These are phyloP conservation scores for Eclectus roratus DNA, from an alignment of 2,113 vertebrate species.

Conservation along the genomic window DNA sequence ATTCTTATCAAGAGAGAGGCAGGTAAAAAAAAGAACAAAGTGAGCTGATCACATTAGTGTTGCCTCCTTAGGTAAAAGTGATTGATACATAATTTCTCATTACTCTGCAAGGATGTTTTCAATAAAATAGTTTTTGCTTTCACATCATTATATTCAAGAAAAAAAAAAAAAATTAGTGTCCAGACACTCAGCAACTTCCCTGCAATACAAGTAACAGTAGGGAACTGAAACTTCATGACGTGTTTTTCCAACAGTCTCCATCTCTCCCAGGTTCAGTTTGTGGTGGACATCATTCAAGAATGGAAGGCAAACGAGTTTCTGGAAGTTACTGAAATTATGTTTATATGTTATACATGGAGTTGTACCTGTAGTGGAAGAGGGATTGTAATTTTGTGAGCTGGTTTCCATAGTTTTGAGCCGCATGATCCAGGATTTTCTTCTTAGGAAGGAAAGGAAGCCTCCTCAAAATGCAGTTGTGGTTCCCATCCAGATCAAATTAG, in stretches of 20 bases:
- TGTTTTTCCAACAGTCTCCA: fast-evolving
- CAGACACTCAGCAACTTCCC: neutral
- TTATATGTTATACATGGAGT: neutral
- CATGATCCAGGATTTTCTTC: neutral
- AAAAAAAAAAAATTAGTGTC: neutral
- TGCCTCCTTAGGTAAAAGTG: neutral
- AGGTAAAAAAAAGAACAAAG: neutral
- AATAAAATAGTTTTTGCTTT: neutral
- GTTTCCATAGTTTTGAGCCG: neutral
- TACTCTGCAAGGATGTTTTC: neutral
- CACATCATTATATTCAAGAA: neutral
- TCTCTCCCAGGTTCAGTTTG: neutral
- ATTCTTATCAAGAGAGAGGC: neutral
- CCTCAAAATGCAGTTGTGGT: neutral
- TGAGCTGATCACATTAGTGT: neutral
- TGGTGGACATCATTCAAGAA: neutral
- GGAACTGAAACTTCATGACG: neutral
- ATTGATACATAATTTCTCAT: neutral
- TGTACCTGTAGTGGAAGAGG: neutral
- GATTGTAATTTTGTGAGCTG: neutral
- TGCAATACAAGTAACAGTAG: neutral
- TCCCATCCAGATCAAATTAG: neutral
- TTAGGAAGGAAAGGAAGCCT: neutral
- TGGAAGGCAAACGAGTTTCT: neutral
- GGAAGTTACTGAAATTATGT: neutral